These are phyloP conservation scores for Mirounga angustirostris DNA, from an alignment of 2,113 vertebrate genomes.

Conservation along the genomic window DNA sequence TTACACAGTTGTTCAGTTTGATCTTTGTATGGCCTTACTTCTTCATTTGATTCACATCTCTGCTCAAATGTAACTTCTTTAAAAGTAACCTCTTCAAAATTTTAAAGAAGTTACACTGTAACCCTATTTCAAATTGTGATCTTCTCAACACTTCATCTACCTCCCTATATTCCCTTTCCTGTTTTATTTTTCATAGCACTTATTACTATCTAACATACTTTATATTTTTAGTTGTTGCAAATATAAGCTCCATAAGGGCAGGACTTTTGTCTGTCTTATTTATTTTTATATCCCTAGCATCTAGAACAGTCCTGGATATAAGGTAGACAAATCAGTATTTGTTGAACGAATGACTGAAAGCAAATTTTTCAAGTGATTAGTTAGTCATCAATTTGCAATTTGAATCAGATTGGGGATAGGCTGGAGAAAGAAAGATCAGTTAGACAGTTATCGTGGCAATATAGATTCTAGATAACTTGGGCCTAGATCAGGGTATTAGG, in stretches of 20 bases:
- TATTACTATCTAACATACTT: neutral
- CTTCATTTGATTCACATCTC: slow-evolving; percentile 8
- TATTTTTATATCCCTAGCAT: neutral
- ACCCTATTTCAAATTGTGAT: neutral
- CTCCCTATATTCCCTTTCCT: neutral
- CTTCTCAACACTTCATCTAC: neutral
- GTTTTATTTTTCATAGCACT: slow-evolving; percentile 15
- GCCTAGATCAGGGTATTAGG: neutral
- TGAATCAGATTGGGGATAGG: neutral
- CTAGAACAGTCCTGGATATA: neutral
- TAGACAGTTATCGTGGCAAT: neutral
- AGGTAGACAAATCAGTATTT: neutral
- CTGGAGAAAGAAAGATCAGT: neutral
- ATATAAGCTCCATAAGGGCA: neutral
- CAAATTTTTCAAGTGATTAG: neutral
- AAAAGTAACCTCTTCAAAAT: neutral
- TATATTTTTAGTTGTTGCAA: slow-evolving; percentile 52
- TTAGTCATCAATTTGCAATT: neutral
- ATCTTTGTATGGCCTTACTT: neutral
- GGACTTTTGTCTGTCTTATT: neutral
- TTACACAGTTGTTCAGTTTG: neutral
- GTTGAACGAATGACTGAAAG: slow-evolving; percentile 31
- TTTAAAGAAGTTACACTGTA: neutral
- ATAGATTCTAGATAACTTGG: neutral
- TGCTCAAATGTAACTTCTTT: neutral